Evolutionary conservation across 1,140 invertebrate species (phyloP).

Genomic region (Coelopa frigida): DNA sequence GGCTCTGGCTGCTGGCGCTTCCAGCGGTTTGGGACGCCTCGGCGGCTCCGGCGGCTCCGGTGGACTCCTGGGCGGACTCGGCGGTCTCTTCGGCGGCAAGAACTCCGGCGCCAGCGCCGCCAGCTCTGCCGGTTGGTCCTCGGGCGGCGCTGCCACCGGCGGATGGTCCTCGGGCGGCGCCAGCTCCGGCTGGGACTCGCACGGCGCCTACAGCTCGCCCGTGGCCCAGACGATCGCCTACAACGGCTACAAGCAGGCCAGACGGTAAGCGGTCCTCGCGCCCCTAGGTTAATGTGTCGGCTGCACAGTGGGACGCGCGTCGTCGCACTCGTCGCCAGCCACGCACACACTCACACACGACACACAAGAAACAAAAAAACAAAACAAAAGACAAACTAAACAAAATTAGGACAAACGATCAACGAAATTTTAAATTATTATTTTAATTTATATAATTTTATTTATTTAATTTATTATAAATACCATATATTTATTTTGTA

Average conservation of each 20-base stretch:
- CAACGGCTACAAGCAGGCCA: slow-evolving; percentile 42
- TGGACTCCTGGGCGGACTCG: slow-evolving; percentile 38
- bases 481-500: slow-evolving; percentile 8
- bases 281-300: neutral
- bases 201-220: slow-evolving; percentile 44
- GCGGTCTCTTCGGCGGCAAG: slow-evolving; percentile 36
- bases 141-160: slow-evolving; percentile 28
- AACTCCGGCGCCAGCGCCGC: slow-evolving; percentile 33
- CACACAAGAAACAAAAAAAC: slow-evolving; percentile 15
- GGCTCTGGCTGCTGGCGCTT: slow-evolving; percentile 49
- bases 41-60: slow-evolving; percentile 28
- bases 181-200: slow-evolving; percentile 39
- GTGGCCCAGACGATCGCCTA: slow-evolving; percentile 47
- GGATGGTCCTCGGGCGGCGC: slow-evolving; percentile 32
- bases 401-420: slow-evolving; percentile 16
- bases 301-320: slow-evolving; percentile 22
- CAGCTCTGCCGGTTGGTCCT: slow-evolving; percentile 39
- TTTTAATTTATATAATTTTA: slow-evolving; percentile 15
- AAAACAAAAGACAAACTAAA: slow-evolving; percentile 6
- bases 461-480: slow-evolving; percentile 11
- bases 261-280: slow-evolving; percentile 34
- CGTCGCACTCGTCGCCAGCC: too few species aligned
- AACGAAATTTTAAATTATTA: slow-evolving; percentile 13
- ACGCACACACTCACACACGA: too few species aligned
- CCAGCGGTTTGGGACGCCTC: slow-evolving; percentile 49